These are phyloP conservation scores for Heterodera schachtii DNA, from an alignment of 1,140 invertebrate species.

Conservation along the genomic window DNA sequence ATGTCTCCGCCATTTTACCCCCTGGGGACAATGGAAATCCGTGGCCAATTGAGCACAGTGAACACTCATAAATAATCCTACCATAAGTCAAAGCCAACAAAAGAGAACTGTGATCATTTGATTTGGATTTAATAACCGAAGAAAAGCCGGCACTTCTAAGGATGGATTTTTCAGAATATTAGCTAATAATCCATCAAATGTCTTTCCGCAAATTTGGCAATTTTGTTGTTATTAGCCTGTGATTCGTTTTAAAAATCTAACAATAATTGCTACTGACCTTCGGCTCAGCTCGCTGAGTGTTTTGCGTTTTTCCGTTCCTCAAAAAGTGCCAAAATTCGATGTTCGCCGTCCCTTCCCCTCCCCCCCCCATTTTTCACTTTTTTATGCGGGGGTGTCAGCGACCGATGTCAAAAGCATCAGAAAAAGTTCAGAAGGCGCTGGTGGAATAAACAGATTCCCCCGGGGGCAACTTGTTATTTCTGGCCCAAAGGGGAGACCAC, in stretches of 20 bases:
- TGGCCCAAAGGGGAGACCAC: neutral
- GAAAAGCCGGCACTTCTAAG: no score
- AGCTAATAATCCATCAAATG: no score
- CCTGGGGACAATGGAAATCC: neutral
- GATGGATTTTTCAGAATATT: no score
- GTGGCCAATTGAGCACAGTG: neutral
- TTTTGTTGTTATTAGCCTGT: no score
- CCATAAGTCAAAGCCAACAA: no score
- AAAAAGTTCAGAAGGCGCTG: neutral
- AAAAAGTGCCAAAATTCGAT: neutral
- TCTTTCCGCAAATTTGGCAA: no score
- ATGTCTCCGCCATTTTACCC: neutral
- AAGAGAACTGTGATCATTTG: no score
- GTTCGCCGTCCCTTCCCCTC: no score
- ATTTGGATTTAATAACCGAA: no score
- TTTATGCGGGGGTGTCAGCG: neutral
- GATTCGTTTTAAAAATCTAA: no score
- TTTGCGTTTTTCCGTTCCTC: neutral
- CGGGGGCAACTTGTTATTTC: neutral
- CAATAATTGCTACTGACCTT: no score
- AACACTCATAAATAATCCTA: no score
- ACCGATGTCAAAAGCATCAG: neutral
- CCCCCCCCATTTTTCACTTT: neutral
- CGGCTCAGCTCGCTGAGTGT: neutral
- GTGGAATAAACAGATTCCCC: constrained; percentile 2